phyloP scores from a whole-genome alignment of 2,888 invertebrate genomes.

The Galerucella calmariensis region DNA sequence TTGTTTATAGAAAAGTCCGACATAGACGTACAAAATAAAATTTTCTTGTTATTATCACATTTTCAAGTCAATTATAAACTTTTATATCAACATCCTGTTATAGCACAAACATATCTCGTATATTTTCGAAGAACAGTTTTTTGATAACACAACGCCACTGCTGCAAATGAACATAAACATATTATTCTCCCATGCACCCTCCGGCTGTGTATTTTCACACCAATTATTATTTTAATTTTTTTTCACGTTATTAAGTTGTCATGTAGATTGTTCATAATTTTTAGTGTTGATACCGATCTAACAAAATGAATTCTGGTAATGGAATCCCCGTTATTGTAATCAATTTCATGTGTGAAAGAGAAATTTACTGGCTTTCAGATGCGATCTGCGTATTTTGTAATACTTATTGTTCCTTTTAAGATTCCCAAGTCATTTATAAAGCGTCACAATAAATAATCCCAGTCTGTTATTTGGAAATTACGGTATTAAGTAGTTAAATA shows the following conservation, averaged over 20 bases:
- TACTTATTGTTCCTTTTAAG: not conserved
- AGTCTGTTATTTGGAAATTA: too few species aligned
- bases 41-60: too few species aligned
- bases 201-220: slow-evolving; percentile 42
- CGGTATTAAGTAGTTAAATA: too few species aligned
- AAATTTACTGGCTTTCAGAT: not conserved
- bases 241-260: slow-evolving; percentile 46
- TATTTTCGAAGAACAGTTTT: too few species aligned
- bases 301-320: slow-evolving; percentile 24
- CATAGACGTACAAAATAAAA: too few species aligned
- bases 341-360: slow-evolving; percentile 4
- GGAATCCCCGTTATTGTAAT: slow-evolving; percentile 21
- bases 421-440: not conserved
- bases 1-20: too few species aligned
- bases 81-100: too few species aligned
- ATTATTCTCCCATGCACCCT: slow-evolving; percentile 31
- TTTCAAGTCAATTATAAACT: too few species aligned
- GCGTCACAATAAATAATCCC: not conserved
- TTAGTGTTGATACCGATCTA: slow-evolving; percentile 31
- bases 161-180: slow-evolving; percentile 3
- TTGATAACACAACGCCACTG: slow-evolving; percentile 19
- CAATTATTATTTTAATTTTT: slow-evolving; percentile 45
- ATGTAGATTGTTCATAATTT: slow-evolving; percentile 42
- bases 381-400: not conserved
- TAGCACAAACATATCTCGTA: too few species aligned